phyloP scores from a whole-genome alignment of 2,113 vertebrate species.

The Greenwoodochromis staneri region DNA sequence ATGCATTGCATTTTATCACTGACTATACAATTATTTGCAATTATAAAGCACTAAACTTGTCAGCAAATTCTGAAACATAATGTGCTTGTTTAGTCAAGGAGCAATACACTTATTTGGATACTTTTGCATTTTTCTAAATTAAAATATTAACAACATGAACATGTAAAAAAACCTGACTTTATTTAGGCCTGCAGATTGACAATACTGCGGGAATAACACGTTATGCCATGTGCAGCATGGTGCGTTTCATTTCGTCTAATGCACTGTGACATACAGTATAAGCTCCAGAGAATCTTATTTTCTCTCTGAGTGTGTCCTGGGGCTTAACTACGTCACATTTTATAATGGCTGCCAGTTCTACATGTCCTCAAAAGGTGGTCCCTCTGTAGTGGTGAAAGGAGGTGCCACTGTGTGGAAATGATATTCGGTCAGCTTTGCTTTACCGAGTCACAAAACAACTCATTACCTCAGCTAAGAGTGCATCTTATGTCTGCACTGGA shows the following conservation, averaged over 20 bases:
- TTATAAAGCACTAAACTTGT: background rate
- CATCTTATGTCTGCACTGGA: background rate
- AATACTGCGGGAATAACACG: conserved; percentile 3
- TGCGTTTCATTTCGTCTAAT: conserved; percentile 53
- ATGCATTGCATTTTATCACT: background rate
- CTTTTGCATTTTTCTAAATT: background rate
- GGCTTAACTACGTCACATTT: conserved; percentile 47
- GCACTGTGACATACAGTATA: conserved; percentile 29
- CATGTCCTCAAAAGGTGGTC: conserved; percentile 44
- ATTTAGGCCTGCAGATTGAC: background rate
- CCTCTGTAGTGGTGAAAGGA: conserved; percentile 22
- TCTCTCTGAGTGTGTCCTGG: conserved; percentile 38
- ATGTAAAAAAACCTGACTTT: background rate
- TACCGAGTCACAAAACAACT: conserved; percentile 51
- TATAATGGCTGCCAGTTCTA: conserved; percentile 65
- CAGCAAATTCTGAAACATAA: background rate
- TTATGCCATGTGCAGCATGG: conserved; percentile 35
- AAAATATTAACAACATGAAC: background rate
- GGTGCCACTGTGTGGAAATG: conserved; percentile 39
- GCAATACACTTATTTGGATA: background rate
- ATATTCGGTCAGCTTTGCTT: conserved; percentile 35
- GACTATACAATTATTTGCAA: background rate
- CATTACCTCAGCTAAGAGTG: conserved; percentile 43
- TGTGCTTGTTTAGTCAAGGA: background rate
- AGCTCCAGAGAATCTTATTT: conserved; percentile 53